phyloP scores from a whole-genome alignment of 2,113 vertebrate species.

The Synodontis membranacea region DNA sequence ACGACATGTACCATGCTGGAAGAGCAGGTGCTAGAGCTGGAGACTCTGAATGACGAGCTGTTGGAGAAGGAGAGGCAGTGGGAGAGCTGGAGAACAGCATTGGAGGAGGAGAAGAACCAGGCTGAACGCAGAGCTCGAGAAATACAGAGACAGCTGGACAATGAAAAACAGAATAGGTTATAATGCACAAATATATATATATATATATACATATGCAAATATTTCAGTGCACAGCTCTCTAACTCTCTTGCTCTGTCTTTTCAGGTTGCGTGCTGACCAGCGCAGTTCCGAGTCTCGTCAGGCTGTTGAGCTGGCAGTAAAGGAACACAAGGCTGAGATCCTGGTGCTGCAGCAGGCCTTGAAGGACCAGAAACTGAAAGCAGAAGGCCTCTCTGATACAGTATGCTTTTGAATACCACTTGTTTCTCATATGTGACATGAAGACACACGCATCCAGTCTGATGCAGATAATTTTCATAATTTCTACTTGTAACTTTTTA shows the following conservation, averaged over 20 bases:
- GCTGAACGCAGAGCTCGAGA: constrained; percentile 92
- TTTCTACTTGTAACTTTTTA: not conserved
- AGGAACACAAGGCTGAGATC: constrained; percentile 98
- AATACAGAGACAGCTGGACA: constrained; percentile 92
- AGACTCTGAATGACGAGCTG: constrained; percentile 94
- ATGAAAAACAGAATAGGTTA: constrained; percentile 95
- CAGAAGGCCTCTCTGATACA: constrained; percentile 95
- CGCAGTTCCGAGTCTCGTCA: constrained; percentile 94
- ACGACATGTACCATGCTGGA: constrained; percentile 99
- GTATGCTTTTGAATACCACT: constrained; percentile 66
- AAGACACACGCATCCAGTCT: not conserved
- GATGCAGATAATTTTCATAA: not conserved
- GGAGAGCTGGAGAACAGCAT: constrained; percentile 90
- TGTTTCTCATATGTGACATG: not conserved
- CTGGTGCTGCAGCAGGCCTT: constrained; percentile 93
- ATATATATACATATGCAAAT: constrained; percentile 21
- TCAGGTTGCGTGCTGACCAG: constrained; percentile 89
- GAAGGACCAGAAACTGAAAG: constrained; percentile 97
- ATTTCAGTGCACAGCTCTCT: not conserved
- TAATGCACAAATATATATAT: constrained; percentile 11
- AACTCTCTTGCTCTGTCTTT: not conserved
- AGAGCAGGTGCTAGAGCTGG: constrained; percentile 95
- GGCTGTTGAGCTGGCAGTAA: constrained; percentile 92
- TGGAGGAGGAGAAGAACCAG: constrained; percentile 95
- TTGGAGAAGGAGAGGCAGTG: constrained; percentile 98